These are phyloP conservation scores for Neodontobutis hainanensis DNA, from an alignment of 2,113 vertebrate species.

Conservation along the genomic window DNA sequence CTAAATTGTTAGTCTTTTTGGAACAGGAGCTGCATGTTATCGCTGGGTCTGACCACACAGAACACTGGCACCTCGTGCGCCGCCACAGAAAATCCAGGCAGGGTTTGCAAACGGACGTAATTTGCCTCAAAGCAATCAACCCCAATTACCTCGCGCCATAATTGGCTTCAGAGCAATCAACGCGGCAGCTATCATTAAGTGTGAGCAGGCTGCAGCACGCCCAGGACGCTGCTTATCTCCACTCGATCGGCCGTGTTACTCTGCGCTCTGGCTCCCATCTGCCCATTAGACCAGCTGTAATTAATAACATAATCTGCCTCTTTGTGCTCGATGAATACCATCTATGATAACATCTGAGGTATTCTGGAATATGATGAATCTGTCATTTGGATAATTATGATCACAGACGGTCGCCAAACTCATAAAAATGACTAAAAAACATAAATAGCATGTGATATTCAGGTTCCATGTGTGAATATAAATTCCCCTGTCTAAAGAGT, in stretches of 20 bases:
- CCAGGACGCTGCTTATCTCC: conserved; percentile 65
- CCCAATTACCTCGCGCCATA: conserved; percentile 66
- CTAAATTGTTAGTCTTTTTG: conserved; percentile 10
- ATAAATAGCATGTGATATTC: no score
- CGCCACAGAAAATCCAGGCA: conserved; percentile 50
- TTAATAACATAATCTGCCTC: conserved; percentile 22
- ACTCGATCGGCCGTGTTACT: conserved; percentile 54
- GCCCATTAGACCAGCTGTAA: conserved; percentile 22
- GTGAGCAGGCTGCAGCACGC: conserved; percentile 66
- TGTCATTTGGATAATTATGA: not conserved
- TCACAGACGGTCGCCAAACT: no score
- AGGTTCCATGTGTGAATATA: no score
- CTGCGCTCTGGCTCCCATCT: conserved; percentile 36
- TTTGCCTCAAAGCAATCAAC: conserved; percentile 75
- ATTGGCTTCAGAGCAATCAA: conserved; percentile 69
- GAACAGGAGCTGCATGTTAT: conserved; percentile 48
- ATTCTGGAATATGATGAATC: not conserved
- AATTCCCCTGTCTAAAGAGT: no score
- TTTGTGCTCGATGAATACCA: not conserved
- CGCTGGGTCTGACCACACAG: conserved; percentile 55
- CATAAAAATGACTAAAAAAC: no score
- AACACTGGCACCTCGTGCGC: conserved; percentile 45
- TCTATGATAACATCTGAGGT: not conserved
- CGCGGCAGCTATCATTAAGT: conserved; percentile 67
- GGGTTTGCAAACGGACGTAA: conserved; percentile 58